Evolutionary conservation across 2,113 vertebrate genomes (phyloP), one percentile per base, ranked within the genome.

Genomic region (Chitala chitala): DNA sequence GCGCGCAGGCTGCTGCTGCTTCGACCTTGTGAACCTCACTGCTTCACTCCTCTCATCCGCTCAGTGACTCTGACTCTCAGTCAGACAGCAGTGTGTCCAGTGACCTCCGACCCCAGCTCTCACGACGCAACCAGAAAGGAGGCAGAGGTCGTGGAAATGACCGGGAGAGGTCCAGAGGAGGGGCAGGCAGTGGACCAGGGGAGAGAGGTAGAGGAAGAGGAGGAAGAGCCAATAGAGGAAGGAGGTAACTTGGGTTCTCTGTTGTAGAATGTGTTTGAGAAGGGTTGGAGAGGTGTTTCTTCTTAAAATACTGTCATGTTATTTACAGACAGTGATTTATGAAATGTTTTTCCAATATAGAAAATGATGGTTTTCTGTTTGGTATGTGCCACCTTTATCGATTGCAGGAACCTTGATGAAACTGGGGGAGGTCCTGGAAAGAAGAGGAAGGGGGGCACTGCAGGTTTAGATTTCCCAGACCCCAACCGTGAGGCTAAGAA

Each of bases 401-500:
- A n/a, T n/a, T n/a, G n/a, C 29, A 90, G 89, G 76, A 90, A 88
- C 68, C 72, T 84, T 0, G 93, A 94, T 0, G 90, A 92, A 1
- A 38, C 83, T 1, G 83, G 68, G 15, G 2, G 76, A 75, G 38
- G 83, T 75, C 76, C 78, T 78, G 91, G 82, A 81, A 94, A 86
- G 87, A 91, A 90, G 72, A 87, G 89, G 59, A 94, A 93, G 81
- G 92, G 92, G 3, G 89, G 90, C 4, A 88, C 72, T 0, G 89
- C 89, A 1, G 88, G 89, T 0, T 76, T 94, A 66, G 94, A 94
- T 31, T 93, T 94, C 38, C 93, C 94, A 1, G 95, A 97, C 72
- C 94, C 95, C 0, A 93, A 94, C 78, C 90, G 89, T 0, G 94
- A 96, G 75, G 91, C 92, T 33, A 97, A 96, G 80, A 95, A 93